These are phyloP conservation scores for Calameuta idolon DNA, from an alignment of 2,888 invertebrate species.

Conservation along the genomic window DNA sequence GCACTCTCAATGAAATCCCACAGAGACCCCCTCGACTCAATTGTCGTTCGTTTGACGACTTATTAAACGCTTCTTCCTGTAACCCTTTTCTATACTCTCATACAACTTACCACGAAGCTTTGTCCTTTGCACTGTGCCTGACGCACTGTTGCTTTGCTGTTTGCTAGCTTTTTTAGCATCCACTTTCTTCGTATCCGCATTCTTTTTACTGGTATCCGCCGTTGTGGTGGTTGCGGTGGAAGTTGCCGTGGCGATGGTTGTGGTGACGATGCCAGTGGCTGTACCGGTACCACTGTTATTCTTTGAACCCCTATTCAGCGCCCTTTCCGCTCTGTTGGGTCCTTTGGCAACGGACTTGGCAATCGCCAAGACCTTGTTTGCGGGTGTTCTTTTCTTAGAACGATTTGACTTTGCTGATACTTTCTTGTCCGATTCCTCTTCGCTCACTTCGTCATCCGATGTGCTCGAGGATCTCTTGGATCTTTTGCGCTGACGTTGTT, in stretches of 20 bases:
- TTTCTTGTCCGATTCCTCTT: slow-evolving; percentile 50
- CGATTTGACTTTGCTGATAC: slow-evolving; percentile 42
- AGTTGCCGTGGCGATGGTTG: slow-evolving; percentile 29
- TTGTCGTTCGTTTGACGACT: neutral
- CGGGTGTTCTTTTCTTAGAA: slow-evolving; percentile 39
- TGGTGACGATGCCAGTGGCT: slow-evolving; percentile 30
- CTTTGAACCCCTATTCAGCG: slow-evolving; percentile 54
- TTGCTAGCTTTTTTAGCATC: slow-evolving; percentile 43
- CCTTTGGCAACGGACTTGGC: slow-evolving; percentile 59
- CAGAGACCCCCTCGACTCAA: neutral
- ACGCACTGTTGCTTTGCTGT: slow-evolving; percentile 43
- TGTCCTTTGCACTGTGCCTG: slow-evolving; percentile 47
- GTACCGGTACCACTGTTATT: slow-evolving; percentile 11
- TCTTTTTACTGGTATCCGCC: slow-evolving; percentile 44
- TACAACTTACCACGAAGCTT: slow-evolving; percentile 53
- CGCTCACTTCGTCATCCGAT: slow-evolving; percentile 47
- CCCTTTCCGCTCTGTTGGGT: slow-evolving; percentile 61
- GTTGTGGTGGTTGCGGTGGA: slow-evolving; percentile 26
- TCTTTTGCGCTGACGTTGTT: slow-evolving; percentile 55
- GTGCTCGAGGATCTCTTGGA: slow-evolving; percentile 46
- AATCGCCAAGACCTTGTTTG: slow-evolving; percentile 54
- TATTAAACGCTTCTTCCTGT: neutral
- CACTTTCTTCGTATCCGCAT: slow-evolving; percentile 49
- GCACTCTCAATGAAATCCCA: slow-evolving; percentile 8
- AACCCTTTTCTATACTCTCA: neutral